Evolutionary conservation across 2,888 invertebrate species (phyloP).

Genomic region (Scaptomyza polygonia): DNA sequence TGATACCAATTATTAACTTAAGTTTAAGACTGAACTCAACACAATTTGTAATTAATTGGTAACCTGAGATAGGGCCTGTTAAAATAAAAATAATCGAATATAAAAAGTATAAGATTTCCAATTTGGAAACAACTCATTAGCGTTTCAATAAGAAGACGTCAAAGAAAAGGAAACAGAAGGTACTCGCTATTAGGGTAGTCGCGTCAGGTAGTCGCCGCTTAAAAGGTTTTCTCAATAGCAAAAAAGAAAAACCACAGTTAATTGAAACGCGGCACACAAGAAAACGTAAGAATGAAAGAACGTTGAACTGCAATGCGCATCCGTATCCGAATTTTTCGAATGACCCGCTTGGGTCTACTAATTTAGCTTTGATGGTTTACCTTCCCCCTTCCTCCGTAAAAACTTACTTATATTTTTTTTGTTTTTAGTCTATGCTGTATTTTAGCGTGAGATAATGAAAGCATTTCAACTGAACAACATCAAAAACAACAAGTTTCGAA

Average conservation of each 20-base stretch:
- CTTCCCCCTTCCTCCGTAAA: neutral
- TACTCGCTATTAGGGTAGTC: slow-evolving; percentile 15
- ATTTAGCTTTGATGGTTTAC: slow-evolving; percentile 38
- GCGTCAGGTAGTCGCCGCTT: slow-evolving; percentile 23
- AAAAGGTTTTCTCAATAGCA: slow-evolving; percentile 24
- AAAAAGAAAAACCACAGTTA: slow-evolving; percentile 11
- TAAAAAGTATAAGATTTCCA: slow-evolving; percentile 14
- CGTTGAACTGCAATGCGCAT: slow-evolving; percentile 31
- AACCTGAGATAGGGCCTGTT: slow-evolving; percentile 41
- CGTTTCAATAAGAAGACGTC: slow-evolving; percentile 1
- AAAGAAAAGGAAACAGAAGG: neutral
- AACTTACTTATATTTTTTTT: too few relatives aligned
- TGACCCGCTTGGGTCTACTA: slow-evolving; percentile 34
- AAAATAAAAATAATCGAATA: neutral
- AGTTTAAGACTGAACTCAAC: neutral
- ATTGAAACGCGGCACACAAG: slow-evolving; percentile 14
- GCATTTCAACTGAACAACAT: slow-evolving; percentile 61
- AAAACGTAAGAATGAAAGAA: slow-evolving; percentile 12
- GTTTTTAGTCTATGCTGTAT: neutral
- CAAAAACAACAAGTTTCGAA: slow-evolving; percentile 43
- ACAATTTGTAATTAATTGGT: slow-evolving; percentile 60
- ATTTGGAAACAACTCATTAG: slow-evolving; percentile 41
- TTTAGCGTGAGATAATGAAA: slow-evolving; percentile 67
- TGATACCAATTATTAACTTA: slow-evolving; percentile 28
- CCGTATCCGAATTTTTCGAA: slow-evolving; percentile 29